Evolutionary conservation across 2,113 vertebrate species (phyloP).

Genomic region (Mesocricetus auratus): DNA sequence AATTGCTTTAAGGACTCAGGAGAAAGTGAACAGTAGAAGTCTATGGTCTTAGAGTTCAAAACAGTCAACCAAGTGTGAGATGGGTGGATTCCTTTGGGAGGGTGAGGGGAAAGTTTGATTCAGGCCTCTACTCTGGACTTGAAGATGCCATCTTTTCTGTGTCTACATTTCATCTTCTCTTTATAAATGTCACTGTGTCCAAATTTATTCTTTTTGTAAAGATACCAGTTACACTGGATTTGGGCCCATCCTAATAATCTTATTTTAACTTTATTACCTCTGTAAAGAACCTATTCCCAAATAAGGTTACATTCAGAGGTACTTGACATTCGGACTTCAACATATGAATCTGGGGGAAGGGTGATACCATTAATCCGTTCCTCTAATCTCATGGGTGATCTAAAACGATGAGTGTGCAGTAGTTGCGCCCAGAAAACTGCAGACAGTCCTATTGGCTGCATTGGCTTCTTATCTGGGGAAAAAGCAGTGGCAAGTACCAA

Average conservation of each 20-base stretch:
- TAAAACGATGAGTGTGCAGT: not conserved
- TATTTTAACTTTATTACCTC: constrained; percentile 49
- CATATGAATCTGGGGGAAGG: not conserved
- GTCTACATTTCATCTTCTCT: not conserved
- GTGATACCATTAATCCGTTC: not conserved
- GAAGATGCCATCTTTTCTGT: not conserved
- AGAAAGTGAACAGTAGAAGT: not conserved
- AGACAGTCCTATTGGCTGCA: not conserved
- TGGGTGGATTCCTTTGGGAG: not conserved
- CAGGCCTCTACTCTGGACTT: not conserved
- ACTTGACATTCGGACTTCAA: not conserved
- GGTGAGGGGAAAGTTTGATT: not conserved
- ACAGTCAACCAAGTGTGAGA: not conserved
- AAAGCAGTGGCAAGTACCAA: not conserved
- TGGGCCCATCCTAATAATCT: constrained; percentile 29
- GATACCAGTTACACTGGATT: not conserved
- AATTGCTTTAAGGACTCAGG: not conserved
- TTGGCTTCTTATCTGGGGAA: constrained; percentile 7
- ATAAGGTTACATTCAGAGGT: constrained; percentile 13
- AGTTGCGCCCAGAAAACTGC: not conserved
- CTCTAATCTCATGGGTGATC: constrained; percentile 28
- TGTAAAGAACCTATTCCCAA: constrained; percentile 19
- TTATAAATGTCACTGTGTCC: not conserved
- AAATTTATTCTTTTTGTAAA: constrained; percentile 52
- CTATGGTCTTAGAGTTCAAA: not conserved